Evolutionary conservation across 2,888 invertebrate genomes (phyloP).

Genomic region (Cyrtodaria siliqua): DNA sequence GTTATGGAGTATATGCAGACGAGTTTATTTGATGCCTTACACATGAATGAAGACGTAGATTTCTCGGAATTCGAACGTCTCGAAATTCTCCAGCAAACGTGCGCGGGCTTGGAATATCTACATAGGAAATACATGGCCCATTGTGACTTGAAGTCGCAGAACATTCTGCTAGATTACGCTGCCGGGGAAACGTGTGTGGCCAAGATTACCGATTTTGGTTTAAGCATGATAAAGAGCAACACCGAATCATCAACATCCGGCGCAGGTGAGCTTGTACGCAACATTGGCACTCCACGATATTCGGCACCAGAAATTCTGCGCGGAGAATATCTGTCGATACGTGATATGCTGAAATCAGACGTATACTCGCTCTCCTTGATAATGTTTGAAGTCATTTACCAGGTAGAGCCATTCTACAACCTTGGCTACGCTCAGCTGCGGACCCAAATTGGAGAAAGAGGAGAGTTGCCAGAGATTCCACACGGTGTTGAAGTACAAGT

Average conservation of each 20-base stretch:
- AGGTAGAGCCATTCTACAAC: conserved; percentile 58
- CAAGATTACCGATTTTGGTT: conserved; percentile 66
- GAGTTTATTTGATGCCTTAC: conserved; percentile 57
- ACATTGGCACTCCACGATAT: conserved; percentile 62
- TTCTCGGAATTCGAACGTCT: conserved; percentile 59
- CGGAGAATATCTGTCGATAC: conserved; percentile 36
- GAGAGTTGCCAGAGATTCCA: conserved; percentile 29
- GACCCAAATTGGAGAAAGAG: conserved; percentile 49
- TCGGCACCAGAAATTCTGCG: conserved; percentile 65
- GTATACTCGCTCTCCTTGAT: conserved; percentile 55
- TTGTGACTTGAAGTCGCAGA: conserved; percentile 66
- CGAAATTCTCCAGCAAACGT: conserved; percentile 46
- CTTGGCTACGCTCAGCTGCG: conserved; percentile 37
- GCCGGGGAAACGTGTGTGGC: conserved; percentile 27
- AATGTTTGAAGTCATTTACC: conserved; percentile 51
- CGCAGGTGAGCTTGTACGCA: conserved; percentile 17
- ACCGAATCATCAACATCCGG: conserved; percentile 32
- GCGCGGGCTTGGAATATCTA: conserved; percentile 54
- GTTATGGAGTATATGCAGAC: conserved; percentile 66
- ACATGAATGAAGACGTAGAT: conserved; percentile 35
- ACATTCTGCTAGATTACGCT: conserved; percentile 56
- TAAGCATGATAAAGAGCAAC: conserved; percentile 62
- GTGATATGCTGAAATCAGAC: conserved; percentile 54
- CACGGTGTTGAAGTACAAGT: too few species aligned
- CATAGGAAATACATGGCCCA: conserved; percentile 60